Conservation (phyloP, 1,140 invertebrate genomes). For the Drosophila kikkawai region DNA sequence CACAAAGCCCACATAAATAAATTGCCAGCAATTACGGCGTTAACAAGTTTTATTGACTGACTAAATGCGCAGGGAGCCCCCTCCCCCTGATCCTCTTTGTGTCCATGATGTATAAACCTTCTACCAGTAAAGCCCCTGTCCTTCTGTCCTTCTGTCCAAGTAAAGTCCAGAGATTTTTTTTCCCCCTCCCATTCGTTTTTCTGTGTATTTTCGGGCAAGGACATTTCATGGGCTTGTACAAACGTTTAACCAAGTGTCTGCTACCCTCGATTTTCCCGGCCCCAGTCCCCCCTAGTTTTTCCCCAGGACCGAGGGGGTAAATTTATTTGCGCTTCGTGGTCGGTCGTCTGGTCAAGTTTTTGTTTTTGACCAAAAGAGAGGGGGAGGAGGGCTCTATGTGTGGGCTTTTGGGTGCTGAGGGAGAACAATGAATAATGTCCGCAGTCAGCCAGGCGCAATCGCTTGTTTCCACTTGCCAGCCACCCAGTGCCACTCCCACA, state of each 20-base stretch:
- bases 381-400: conserved; percentile 9
- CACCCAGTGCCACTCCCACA: conserved; percentile 2
- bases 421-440: conserved; percentile 79
- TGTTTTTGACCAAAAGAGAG: conserved; percentile 47
- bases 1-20: conserved; percentile 70
- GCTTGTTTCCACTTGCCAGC: conserved; percentile 68
- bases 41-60: conserved; percentile 83
- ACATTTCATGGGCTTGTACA: conserved; percentile 81
- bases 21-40: conserved; percentile 81
- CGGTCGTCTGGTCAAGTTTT: conserved; percentile 77
- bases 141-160: conserved; percentile 12
- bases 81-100: conserved; percentile 5
- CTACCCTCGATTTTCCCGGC: conserved; percentile 20
- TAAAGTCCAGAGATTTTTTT: conserved; percentile 52
- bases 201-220: conserved; percentile 54
- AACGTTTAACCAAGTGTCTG: conserved; percentile 79
- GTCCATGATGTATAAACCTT: conserved; percentile 7
- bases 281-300: not conserved
- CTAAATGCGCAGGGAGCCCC: conserved; percentile 66
- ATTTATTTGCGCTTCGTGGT: conserved; percentile 81
- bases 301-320: conserved; percentile 28
- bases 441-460: conserved; percentile 64
- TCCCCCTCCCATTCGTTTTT: conserved; percentile 6
- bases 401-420: conserved; percentile 5
- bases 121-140: conserved; percentile 16